Evolutionary conservation across 2,888 invertebrate species (phyloP).

Genomic region (Acrobeloides nanus): DNA sequence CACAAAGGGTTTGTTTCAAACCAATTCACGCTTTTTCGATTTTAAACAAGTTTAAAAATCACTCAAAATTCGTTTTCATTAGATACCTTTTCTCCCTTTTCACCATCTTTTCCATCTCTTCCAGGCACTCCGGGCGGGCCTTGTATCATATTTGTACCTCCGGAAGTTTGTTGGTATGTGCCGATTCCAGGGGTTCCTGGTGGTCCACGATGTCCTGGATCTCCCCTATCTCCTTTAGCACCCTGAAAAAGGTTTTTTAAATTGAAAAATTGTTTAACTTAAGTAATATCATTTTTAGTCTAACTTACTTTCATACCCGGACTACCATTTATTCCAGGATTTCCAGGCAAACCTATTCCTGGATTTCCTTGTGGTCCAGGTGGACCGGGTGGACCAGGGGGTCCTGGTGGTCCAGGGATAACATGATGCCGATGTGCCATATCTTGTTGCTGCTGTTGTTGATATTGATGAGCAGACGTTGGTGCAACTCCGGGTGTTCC

Average conservation of each 20-base stretch:
- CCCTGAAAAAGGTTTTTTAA: conserved; percentile 30
- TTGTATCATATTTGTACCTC: conserved; percentile 26
- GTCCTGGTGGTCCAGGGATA: conserved; percentile 1
- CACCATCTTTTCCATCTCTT: conserved; percentile 41
- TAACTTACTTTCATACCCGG: too few species aligned
- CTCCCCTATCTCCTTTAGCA: conserved; percentile 47
- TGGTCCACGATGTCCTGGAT: conserved; percentile 36
- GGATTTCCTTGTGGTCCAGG: conserved; percentile 31
- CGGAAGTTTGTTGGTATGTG: conserved; percentile 11
- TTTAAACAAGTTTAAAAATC: not conserved
- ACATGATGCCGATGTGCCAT: conserved; percentile 9
- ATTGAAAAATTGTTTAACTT: conserved; percentile 3
- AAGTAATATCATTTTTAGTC: not conserved
- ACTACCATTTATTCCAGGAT: not conserved
- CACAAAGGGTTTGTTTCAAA: not conserved
- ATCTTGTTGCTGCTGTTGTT: conserved; percentile 2
- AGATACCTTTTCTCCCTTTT: conserved; percentile 35
- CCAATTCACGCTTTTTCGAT: too few species aligned
- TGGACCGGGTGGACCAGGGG: conserved; percentile 22
- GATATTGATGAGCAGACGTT: conserved; percentile 6
- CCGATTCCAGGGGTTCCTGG: conserved; percentile 27
- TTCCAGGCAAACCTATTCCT: conserved; percentile 20
- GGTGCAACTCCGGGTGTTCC: too few species aligned
- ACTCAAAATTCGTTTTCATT: not conserved
- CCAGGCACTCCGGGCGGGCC: conserved; percentile 34